A percentile compares a stretch with the other conserved stretches of the same genome.
phyloP scores from a whole-genome alignment of 2,113 vertebrate species.

The Argyrosomus japonicus region DNA sequence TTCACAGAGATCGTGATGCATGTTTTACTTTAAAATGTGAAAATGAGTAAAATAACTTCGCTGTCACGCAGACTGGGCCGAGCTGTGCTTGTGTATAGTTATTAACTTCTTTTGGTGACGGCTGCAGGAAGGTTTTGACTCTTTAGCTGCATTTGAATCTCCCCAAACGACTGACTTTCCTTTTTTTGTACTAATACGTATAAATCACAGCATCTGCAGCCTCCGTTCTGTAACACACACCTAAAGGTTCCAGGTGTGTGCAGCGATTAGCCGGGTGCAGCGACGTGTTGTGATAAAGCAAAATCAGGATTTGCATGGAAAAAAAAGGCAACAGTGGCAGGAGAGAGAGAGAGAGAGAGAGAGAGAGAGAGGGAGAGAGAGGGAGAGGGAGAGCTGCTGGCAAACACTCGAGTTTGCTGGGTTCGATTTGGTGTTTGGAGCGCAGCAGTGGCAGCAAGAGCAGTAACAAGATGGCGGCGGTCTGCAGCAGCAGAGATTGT shows the following conservation, averaged over 20 bases:
- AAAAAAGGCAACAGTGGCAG: slow-evolving; percentile 13
- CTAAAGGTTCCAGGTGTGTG: slow-evolving; percentile 36
- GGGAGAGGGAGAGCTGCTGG: slow-evolving; percentile 1
- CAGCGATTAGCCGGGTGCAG: slow-evolving; percentile 44
- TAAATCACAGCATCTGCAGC: background rate
- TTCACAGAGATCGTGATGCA: slow-evolving; percentile 2
- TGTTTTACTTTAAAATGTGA: background rate
- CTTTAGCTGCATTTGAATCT: slow-evolving; percentile 2
- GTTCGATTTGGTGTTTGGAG: slow-evolving; percentile 60
- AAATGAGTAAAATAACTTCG: background rate
- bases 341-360: background rate
- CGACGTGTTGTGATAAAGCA: slow-evolving; percentile 42
- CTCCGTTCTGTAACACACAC: slow-evolving; percentile 5
- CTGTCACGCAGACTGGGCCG: background rate
- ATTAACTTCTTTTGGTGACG: too few species aligned
- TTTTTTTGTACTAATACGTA: background rate
- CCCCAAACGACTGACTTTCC: background rate
- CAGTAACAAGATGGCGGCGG: slow-evolving; percentile 78
- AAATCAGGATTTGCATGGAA: slow-evolving; percentile 21
- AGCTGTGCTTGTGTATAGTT: background rate
- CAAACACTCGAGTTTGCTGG: slow-evolving; percentile 48
- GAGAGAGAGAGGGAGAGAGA: too few species aligned
- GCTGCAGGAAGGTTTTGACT: background rate
- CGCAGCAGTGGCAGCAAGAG: slow-evolving; percentile 66
- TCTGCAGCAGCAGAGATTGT: slow-evolving; percentile 72